Conservation (phyloP, 2,113 vertebrate species). For the Coryphaenoides rupestris region DNA sequence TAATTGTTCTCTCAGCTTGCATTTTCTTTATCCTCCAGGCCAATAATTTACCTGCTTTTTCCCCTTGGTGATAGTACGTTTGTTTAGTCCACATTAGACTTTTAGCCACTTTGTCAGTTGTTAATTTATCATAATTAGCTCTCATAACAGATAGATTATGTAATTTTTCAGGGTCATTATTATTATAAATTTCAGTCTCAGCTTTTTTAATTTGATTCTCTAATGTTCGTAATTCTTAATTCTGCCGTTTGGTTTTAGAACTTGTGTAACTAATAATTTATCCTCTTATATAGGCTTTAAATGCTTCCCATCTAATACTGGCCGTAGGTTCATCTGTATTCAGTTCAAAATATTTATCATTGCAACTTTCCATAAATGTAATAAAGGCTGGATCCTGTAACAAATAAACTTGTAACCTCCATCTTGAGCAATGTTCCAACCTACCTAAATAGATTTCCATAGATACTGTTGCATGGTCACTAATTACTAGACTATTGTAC, state of each 20-base stretch:
- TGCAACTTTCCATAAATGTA: no score
- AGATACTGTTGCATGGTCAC: no score
- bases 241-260: not conserved
- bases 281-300: not conserved
- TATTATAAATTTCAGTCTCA: not conserved
- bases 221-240: not conserved
- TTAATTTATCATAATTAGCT: constrained; percentile 18
- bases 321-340: not conserved
- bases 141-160: not conserved
- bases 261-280: no score
- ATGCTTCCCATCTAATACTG: not conserved
- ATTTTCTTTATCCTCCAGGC: constrained; percentile 15
- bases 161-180: no score
- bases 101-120: constrained; percentile 21
- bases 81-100: constrained; percentile 16
- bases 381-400: no score
- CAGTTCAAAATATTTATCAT: not conserved
- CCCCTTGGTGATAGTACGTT: constrained; percentile 28
- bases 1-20: constrained; percentile 10
- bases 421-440: no score
- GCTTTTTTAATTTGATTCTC: constrained; percentile 3
- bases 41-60: constrained; percentile 24
- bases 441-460: no score
- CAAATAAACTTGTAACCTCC: no score
- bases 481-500: no score